Base-by-base conservation (phyloP, 2,888 invertebrate genomes). In the Cyaniris semiargus region DNA sequence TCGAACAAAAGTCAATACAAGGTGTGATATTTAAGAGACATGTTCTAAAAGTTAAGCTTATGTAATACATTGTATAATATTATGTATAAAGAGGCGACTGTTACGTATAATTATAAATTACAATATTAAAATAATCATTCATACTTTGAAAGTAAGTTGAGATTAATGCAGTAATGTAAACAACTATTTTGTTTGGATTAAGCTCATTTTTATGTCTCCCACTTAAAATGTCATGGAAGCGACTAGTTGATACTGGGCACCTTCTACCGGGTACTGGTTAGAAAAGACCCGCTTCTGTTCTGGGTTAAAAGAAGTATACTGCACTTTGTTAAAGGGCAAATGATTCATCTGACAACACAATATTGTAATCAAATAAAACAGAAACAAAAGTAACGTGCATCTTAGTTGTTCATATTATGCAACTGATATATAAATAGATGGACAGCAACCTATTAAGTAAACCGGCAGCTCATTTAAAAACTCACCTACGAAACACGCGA, bases 401-500 rank as follows among this genome's bases (percentile, higher is more conserved):
- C 6, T 34, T 34, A 3, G 53, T 18, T 18, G 53, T 53, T 44
- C 53, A 53, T 53, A 53, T 44, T 10, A 13, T 53, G 5, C 53
- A 53, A 53, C 53, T 18, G 44, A 44, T 44, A 53, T 44, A 53
- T 3, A 53, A 18, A 44, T 44, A 10, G 10, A 44, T 48, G 34
- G 34, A 34, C 6, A 4, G 48, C 53, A 15, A 53, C 53, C 18
- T 53, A 53, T 53, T 18, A 53, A 18, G 18, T 18, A 18, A 53
- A 4, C 53, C 1, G 5, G 0, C 18, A 5, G 53, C 53, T 53
- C 18, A 5, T 53, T 53, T 53, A 18, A 75, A 15, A 31, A 85
- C 93, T 92, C 80, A 94, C 93, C 93, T 75, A 93, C 85, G 85
- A 94, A 85, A 85, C 90, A 91, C 81, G 87, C 86, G 80, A 93